Conservation (phyloP, 1,140 invertebrate species). For the Listronotus oregonensis region DNA sequence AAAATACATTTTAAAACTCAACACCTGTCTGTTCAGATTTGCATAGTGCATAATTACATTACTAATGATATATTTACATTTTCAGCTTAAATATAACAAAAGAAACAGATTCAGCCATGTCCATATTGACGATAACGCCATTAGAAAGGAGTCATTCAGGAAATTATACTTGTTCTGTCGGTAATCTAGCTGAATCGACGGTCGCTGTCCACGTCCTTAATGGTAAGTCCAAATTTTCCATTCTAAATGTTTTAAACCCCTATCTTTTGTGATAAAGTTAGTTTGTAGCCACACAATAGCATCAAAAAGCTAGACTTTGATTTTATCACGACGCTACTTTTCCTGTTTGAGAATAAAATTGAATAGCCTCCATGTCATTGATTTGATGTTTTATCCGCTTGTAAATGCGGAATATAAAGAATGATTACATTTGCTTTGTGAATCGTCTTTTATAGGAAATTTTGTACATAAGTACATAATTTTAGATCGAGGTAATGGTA, state of each 20-base stretch:
- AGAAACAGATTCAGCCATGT: conserved; percentile 48
- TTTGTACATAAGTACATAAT: no score
- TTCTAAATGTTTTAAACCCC: conserved; percentile 14
- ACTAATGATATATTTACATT: conserved; percentile 14
- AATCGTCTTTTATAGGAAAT: no score
- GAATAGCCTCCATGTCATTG: no score
- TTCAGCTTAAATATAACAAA: conserved; percentile 54
- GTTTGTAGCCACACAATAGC: neutral
- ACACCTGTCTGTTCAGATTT: no score
- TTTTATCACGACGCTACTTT: neutral
- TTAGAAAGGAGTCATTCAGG: conserved; percentile 58
- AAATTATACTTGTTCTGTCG: conserved; percentile 59
- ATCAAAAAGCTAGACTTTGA: neutral
- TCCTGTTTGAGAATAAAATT: neutral
- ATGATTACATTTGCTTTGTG: no score
- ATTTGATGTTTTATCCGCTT: no score
- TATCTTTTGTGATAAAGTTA: neutral
- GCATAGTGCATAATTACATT: no score
- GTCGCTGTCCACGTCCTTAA: conserved; percentile 62
- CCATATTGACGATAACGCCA: conserved; percentile 56
- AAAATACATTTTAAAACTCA: no score
- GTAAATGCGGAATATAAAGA: no score
- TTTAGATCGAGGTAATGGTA: no score
- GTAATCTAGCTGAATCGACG: conserved; percentile 56
- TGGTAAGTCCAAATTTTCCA: conserved; percentile 52